Base-by-base conservation (phyloP, 2,113 vertebrate species). In the Leptosomus discolor region DNA sequence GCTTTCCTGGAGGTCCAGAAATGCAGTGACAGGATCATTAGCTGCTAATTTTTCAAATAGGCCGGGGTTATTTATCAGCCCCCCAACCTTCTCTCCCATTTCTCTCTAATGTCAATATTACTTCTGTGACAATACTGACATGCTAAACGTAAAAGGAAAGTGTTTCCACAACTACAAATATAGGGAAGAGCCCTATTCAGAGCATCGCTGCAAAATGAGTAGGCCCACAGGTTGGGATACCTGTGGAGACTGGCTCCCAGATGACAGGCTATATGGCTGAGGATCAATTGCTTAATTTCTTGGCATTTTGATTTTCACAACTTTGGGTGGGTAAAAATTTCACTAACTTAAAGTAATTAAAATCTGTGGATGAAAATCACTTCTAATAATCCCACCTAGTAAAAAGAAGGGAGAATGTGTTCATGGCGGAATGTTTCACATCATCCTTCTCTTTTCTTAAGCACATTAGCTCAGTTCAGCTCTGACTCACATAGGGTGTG, bases 401-500 rank as follows among this genome's bases (percentile, higher is more conserved):
- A 76, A 36, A 88, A 92, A 77, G 20, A 15, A 82, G n/a, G 83
- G 41, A 36, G 56, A 81, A 26, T 48, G 17, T 18, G 8, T 85
- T 53, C 27, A 39, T 2, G 4, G 27, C 23, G 16, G 51, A 68
- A 71, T 30, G 57, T 75, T 95, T 85, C 77, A 54, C 20, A 64
- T 65, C 41, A 41, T 22, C 60, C 53, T 94, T 77, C 68, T 77
- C 74, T 65, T 77, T 51, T 57, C 78, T 90, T 74, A 88, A 71
- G 43, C 73, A 22, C 6, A 45, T 68, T 61, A 91, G 43, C 51
- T 89, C 53, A 85, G 50, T 89, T 94, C 16, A 12, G 51, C 50
- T 94, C 86, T 97, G 96, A 97, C 80, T 97, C 89, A 94, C 22
- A 20, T 0, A 87, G 96, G 97, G 86, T 50, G 97, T 94, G 53